A percentile compares a stretch with the other conserved stretches of the same genome.
Conservation (phyloP, 2,888 invertebrate species). For the Norana najaformis region DNA sequence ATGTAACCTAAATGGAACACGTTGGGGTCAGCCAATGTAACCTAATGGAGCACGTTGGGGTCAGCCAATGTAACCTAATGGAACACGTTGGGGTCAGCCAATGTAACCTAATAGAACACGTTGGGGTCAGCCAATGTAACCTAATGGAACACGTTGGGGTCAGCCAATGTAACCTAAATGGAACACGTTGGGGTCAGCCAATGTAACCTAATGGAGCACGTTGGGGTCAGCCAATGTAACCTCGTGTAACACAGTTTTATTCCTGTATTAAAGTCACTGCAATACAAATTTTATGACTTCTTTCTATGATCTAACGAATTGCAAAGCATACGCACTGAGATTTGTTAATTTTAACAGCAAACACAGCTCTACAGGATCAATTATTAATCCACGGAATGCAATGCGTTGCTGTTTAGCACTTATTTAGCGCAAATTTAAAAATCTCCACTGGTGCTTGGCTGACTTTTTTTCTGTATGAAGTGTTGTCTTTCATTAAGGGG, state of each 20-base stretch:
- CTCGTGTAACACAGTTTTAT: background rate
- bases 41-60: too few species aligned
- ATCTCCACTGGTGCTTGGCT: background rate
- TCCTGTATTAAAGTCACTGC: background rate
- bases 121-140: too few species aligned
- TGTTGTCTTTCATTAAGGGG: background rate
- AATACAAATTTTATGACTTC: background rate
- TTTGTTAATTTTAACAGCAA: background rate
- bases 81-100: too few species aligned
- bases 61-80: too few species aligned
- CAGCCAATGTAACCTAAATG: too few species aligned
- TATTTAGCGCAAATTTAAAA: background rate
- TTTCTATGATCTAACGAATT: too few species aligned
- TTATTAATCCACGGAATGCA: background rate
- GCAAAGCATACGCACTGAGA: background rate
- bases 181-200: too few species aligned
- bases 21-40: too few species aligned
- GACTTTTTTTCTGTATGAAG: background rate
- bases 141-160: too few species aligned
- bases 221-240: background rate
- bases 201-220: too few species aligned
- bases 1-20: too few species aligned
- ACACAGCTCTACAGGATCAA: background rate
- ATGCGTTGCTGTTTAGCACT: background rate
- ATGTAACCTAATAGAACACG: too few species aligned